Percentiles rank a stretch among this genome's conserved stretches.
phyloP scores from a whole-genome alignment of 2,113 vertebrate species.

The Lepus europaeus region DNA sequence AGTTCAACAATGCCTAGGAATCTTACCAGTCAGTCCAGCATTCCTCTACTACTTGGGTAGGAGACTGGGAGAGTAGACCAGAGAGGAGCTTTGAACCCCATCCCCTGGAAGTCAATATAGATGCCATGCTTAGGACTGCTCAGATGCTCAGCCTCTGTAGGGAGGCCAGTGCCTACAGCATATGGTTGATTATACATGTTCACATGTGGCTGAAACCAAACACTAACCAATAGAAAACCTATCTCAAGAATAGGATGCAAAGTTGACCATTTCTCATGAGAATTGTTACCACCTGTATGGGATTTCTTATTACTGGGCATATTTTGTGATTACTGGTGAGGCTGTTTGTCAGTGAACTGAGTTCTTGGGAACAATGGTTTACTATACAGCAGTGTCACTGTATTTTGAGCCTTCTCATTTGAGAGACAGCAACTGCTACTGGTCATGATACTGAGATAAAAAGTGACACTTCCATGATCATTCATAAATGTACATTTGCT shows the following conservation, averaged over 20 bases:
- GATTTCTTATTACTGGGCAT: constrained; percentile 67
- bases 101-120: neutral
- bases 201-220: neutral
- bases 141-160: neutral
- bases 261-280: constrained; percentile 62
- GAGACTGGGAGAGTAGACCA: neutral
- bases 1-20: neutral
- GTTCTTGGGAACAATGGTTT: constrained; percentile 72
- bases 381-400: constrained; percentile 24
- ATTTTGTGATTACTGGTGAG: constrained; percentile 70
- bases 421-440: constrained; percentile 79
- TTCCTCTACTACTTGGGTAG: neutral
- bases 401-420: constrained; percentile 67
- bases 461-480: constrained; percentile 38
- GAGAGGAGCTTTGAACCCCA: neutral
- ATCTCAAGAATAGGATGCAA: neutral
- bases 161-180: neutral
- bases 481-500: neutral
- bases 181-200: constrained; percentile 24
- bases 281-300: constrained; percentile 61
- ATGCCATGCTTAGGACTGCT: neutral
- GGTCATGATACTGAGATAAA: constrained; percentile 74
- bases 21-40: neutral
- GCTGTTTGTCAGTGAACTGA: constrained; percentile 67
- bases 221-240: constrained; percentile 11